Base-by-base conservation (phyloP, 2,797 vertebrate genomes). In the Myripristis jacobus region DNA sequence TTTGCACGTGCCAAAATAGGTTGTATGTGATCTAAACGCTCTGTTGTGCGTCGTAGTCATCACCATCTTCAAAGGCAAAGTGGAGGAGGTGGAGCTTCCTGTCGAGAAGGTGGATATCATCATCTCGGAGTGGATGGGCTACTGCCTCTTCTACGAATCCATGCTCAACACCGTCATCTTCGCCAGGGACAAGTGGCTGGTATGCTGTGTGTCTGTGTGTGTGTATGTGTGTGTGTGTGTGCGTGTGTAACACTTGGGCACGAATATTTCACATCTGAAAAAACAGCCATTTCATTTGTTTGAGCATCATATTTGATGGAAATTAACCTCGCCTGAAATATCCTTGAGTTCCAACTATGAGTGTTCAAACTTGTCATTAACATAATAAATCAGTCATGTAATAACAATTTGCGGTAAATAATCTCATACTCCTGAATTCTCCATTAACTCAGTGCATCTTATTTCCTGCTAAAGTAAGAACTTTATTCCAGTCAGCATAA, bases 121-220 rank as follows among this genome's bases (percentile, higher is more conserved):
- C 84, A 96, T 98, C 92, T 98, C 96, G 3, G 96, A 99, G 91
- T 98, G 97, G 97, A 99, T 98, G 97, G 97, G 97, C 82, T 99
- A 98, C 88, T 98, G 96, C 77, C 95, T 99, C 60, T 98, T 99
- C 94, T 98, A 99, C 46, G 97, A 99, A 86, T 98, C 97, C 67
- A 98, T 98, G 97, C 96, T 98, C 81, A 97, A 98, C 90, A 99
- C 97, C 0, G 97, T 98, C 89, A 97, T 99, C 93, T 98, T 96
- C 57, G 97, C 97, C 83, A 92, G 97, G 90, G 97, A 99, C 93
- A 99, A 99, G 87, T 99, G 97, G 97, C 95, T 99, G 96, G 97
- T 98, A 94, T 87, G 87, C 47, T 22, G 44, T 11, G 8, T 29
- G 47, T 41, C 34, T 21, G 48, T 11, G 7, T 15, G 1, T 29